phyloP scores from a whole-genome alignment of 2,797 vertebrate species.

The Cuniculus paca region DNA sequence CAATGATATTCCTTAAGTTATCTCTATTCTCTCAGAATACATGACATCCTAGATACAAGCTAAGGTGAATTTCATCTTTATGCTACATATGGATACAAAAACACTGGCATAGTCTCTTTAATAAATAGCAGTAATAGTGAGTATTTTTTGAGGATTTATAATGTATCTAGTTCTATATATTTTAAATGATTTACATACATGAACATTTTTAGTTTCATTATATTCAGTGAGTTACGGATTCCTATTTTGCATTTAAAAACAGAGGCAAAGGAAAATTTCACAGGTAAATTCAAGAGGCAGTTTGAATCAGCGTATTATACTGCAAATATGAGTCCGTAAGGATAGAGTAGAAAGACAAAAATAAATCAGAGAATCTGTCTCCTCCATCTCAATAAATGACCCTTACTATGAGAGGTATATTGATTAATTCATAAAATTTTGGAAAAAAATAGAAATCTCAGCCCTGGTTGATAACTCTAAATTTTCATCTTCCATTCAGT shows the following conservation, averaged over 20 bases:
- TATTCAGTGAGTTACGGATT: neutral
- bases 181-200: neutral
- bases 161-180: neutral
- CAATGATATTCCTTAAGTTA: neutral
- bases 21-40: neutral
- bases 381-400: neutral
- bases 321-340: neutral
- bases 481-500: neutral
- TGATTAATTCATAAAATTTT: conserved; percentile 40
- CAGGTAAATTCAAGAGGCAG: neutral
- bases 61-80: neutral
- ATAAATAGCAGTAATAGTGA: neutral
- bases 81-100: neutral
- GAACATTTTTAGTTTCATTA: neutral
- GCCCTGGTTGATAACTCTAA: neutral
- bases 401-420: neutral
- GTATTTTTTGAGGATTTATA: neutral
- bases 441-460: conserved; percentile 27
- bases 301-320: neutral
- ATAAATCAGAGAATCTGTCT: neutral
- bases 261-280: neutral
- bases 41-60: neutral
- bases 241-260: neutral
- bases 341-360: neutral
- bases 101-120: neutral